A percentile compares a stretch with the other conserved stretches of the same genome.
Conservation (phyloP, 2,888 invertebrate genomes). For the Dascillus cervinus region DNA sequence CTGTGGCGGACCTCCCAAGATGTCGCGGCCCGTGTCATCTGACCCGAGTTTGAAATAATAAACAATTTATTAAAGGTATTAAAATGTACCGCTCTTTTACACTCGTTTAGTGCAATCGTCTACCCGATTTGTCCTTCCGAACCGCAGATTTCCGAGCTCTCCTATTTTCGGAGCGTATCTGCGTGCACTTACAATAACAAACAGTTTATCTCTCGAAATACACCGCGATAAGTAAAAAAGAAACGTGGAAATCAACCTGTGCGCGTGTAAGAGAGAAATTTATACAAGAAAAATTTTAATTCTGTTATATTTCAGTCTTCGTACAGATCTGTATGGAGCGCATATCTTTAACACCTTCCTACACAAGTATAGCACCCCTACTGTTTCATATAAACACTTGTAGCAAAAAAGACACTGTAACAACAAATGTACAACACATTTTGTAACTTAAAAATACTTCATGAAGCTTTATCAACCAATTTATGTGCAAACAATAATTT, state of each 20-base stretch:
- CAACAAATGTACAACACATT: not conserved
- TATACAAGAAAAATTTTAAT: no score
- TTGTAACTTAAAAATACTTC: not conserved
- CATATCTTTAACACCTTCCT: conserved; percentile 30
- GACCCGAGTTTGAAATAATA: conserved; percentile 26
- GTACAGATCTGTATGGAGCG: conserved; percentile 15
- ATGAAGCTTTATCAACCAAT: no score
- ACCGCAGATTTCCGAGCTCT: not conserved
- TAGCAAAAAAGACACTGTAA: conserved; percentile 26
- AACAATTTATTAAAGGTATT: conserved; percentile 16
- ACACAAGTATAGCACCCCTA: conserved; percentile 26
- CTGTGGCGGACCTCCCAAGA: conserved; percentile 27
- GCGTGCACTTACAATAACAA: no score
- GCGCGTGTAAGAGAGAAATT: conserved; percentile 23
- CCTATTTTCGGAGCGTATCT: not conserved
- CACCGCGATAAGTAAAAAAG: not conserved
- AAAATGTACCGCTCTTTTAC: not conserved
- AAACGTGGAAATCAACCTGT: conserved; percentile 11
- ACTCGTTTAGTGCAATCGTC: no score
- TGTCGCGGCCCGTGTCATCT: conserved; percentile 28
- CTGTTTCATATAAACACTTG: conserved; percentile 28
- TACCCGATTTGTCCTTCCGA: no score
- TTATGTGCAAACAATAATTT: no score
- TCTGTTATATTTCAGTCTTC: conserved; percentile 15
- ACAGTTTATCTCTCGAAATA: not conserved